Percentiles rank a stretch among this genome's conserved stretches.
phyloP scores from a whole-genome alignment of 2,888 invertebrate genomes.

The Drosophila anceps region DNA sequence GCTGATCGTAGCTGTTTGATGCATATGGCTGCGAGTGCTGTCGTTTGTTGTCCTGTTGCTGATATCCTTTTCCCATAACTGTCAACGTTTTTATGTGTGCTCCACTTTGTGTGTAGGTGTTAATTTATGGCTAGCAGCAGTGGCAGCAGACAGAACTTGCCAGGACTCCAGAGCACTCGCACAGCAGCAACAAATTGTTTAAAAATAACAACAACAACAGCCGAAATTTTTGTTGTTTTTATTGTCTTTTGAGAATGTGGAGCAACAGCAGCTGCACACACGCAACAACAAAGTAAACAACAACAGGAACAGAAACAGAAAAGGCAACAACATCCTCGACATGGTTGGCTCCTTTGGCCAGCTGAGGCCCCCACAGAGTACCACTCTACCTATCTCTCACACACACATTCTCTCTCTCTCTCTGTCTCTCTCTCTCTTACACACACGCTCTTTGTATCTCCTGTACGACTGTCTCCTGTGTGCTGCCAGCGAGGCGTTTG shows the following conservation, averaged over 20 bases:
- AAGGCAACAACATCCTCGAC: conserved; percentile 47
- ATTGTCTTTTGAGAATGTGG: conserved; percentile 53
- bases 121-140: conserved; percentile 70
- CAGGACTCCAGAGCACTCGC: conserved; percentile 12
- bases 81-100: conserved; percentile 63
- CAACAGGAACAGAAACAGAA: conserved; percentile 48
- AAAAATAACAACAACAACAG: conserved; percentile 45
- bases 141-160: conserved; percentile 14
- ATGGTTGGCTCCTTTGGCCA: conserved; percentile 33
- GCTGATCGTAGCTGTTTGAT: conserved; percentile 33
- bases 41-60: conserved; percentile 35
- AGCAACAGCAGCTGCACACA: conserved; percentile 60
- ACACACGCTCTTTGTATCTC: background rate
- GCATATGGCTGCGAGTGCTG: conserved; percentile 23
- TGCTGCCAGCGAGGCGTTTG: conserved; percentile 50
- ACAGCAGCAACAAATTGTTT: conserved; percentile 42
- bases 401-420: background rate
- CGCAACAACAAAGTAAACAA: conserved; percentile 45
- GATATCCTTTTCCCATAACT: conserved; percentile 78
- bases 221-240: conserved; percentile 39
- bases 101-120: conserved; percentile 63
- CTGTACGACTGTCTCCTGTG: conserved; percentile 18
- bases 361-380: conserved; percentile 28
- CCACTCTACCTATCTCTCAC: background rate
- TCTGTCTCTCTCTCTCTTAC: background rate